Evolutionary conservation across 2,113 vertebrate genomes (phyloP).

Genomic region (Cygnus atratus): DNA sequence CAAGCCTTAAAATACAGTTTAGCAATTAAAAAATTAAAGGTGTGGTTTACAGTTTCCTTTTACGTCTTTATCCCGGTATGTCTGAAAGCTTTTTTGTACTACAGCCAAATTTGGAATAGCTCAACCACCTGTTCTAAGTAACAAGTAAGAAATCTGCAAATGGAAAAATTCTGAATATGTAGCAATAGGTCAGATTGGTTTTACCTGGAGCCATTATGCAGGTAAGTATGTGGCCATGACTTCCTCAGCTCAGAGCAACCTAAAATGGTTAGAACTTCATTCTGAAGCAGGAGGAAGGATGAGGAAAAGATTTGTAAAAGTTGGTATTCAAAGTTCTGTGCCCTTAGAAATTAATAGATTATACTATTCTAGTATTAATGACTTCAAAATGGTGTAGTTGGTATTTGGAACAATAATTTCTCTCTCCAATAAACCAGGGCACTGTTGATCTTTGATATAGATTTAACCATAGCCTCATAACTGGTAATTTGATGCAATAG

Average conservation of each 20-base stretch:
- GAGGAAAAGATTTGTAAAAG: not conserved
- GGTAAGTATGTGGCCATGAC: not conserved
- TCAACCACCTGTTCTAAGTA: not conserved
- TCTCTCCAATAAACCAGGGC: not conserved
- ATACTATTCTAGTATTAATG: fast-evolving
- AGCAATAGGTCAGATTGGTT: not conserved
- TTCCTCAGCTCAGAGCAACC: not conserved
- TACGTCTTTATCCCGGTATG: not conserved
- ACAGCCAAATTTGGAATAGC: conserved; percentile 29
- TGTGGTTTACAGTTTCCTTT: conserved; percentile 18
- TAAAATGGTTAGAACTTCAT: not conserved
- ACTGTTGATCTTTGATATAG: not conserved
- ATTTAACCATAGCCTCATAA: not conserved
- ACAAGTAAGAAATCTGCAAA: not conserved
- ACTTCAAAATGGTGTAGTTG: not conserved
- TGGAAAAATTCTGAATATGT: not conserved
- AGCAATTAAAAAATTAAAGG: conserved; percentile 45
- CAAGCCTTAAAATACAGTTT: not conserved
- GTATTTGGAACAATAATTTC: not conserved
- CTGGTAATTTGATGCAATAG: not conserved
- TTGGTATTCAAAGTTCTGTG: not conserved
- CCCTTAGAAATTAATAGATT: not conserved
- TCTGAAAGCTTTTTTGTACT: conserved; percentile 64
- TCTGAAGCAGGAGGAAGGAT: not conserved
- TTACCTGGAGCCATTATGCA: not conserved